Percentiles rank a stretch among this genome's conserved stretches.
phyloP scores from a whole-genome alignment of 2,797 vertebrate genomes.

The Toxotes lorentzi region DNA sequence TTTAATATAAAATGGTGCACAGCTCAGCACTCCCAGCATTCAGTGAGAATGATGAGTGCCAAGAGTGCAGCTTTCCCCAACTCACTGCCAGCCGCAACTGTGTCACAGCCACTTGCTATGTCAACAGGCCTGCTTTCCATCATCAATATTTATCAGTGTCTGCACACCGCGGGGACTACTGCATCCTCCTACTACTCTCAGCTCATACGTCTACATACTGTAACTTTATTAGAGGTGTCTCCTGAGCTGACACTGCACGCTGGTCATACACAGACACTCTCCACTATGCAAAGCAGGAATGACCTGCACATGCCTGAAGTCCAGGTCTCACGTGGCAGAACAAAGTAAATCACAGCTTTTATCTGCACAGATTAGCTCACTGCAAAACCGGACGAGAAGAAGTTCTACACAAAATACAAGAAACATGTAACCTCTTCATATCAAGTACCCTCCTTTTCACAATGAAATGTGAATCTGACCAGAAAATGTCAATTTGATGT shows the following conservation, averaged over 20 bases:
- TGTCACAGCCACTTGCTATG: constrained; percentile 69
- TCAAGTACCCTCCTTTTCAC: no score
- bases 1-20: constrained; percentile 43
- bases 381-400: neutral
- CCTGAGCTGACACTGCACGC: constrained; percentile 29
- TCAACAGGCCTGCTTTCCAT: constrained; percentile 67
- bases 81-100: constrained; percentile 63
- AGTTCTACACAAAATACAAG: neutral
- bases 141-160: constrained; percentile 77
- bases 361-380: no score
- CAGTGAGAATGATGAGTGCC: constrained; percentile 61
- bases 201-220: constrained; percentile 38
- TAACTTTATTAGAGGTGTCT: constrained; percentile 50
- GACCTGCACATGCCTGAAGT: neutral
- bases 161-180: constrained; percentile 41
- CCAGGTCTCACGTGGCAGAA: neutral
- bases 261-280: constrained; percentile 11
- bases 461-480: neutral
- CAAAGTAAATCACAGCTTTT: no score
- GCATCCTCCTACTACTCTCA: constrained; percentile 36
- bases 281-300: neutral
- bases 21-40: constrained; percentile 66
- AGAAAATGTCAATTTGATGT: neutral
- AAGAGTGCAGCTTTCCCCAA: constrained; percentile 51
- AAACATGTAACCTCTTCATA: neutral